These are phyloP conservation scores for Automeris io DNA, from an alignment of 2,888 invertebrate species.

Conservation along the genomic window DNA sequence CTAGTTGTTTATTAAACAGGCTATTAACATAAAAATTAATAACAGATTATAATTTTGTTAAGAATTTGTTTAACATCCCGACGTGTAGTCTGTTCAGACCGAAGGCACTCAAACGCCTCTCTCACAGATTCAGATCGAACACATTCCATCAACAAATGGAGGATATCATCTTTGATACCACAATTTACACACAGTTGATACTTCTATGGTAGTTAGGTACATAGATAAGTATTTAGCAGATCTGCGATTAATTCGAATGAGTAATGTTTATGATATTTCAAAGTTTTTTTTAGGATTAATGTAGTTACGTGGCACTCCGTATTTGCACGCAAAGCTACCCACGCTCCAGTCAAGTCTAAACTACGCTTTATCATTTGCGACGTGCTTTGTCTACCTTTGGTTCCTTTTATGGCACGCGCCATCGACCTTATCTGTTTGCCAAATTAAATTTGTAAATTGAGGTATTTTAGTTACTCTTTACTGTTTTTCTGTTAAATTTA, in stretches of 20 bases:
- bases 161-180: too few relatives aligned
- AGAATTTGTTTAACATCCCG: too few relatives aligned
- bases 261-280: slow-evolving; percentile 23
- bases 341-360: slow-evolving; percentile 19
- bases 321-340: slow-evolving; percentile 39
- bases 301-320: slow-evolving; percentile 21
- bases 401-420: slow-evolving; percentile 13
- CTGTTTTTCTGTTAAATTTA: too few relatives aligned
- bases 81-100: too few relatives aligned
- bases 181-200: too few relatives aligned
- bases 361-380: slow-evolving; percentile 23
- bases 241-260: slow-evolving; percentile 24
- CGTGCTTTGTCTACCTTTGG: slow-evolving; percentile 31
- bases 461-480: slow-evolving; percentile 1
- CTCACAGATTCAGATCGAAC: too few relatives aligned
- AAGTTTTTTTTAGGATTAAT: slow-evolving; percentile 19
- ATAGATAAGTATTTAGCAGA: neutral
- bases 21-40: too few relatives aligned
- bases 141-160: too few relatives aligned
- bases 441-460: slow-evolving; percentile 4
- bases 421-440: slow-evolving; percentile 9
- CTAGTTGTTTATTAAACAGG: too few relatives aligned
- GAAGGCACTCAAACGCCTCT: too few relatives aligned
- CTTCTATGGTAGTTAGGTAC: too few relatives aligned
- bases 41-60: too few relatives aligned